phyloP scores from a whole-genome alignment of 2,797 vertebrate genomes.

The Tangara arthus region DNA sequence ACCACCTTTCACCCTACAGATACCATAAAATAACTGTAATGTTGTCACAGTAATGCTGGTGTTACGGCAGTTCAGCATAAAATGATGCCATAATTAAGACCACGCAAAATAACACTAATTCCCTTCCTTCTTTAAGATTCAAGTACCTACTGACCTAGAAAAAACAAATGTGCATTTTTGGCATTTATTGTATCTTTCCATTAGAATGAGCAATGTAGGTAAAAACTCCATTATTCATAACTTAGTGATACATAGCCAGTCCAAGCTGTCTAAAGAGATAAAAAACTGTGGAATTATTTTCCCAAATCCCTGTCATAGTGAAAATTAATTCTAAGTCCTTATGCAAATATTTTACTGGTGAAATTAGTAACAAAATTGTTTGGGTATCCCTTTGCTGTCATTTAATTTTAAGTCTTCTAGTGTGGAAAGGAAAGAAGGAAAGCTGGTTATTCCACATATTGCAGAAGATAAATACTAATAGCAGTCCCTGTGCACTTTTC shows the following conservation, averaged over 20 bases:
- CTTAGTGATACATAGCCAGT: neutral
- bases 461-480: neutral
- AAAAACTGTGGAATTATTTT: neutral
- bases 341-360: neutral
- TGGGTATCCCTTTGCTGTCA: neutral
- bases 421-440: neutral
- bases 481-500: neutral
- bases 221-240: neutral
- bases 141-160: neutral
- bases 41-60: neutral
- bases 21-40: neutral
- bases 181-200: neutral
- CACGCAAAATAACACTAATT: neutral
- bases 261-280: neutral
- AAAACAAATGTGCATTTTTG: neutral
- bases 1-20: neutral
- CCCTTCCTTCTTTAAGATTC: neutral
- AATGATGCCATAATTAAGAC: neutral
- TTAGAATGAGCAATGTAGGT: neutral
- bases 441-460: neutral
- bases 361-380: neutral
- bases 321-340: constrained; percentile 9
- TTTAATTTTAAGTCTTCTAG: neutral
- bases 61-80: neutral
- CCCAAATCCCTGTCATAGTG: neutral